phyloP scores from a whole-genome alignment of 2,888 invertebrate species.

The Lissocephala sabroskyi region DNA sequence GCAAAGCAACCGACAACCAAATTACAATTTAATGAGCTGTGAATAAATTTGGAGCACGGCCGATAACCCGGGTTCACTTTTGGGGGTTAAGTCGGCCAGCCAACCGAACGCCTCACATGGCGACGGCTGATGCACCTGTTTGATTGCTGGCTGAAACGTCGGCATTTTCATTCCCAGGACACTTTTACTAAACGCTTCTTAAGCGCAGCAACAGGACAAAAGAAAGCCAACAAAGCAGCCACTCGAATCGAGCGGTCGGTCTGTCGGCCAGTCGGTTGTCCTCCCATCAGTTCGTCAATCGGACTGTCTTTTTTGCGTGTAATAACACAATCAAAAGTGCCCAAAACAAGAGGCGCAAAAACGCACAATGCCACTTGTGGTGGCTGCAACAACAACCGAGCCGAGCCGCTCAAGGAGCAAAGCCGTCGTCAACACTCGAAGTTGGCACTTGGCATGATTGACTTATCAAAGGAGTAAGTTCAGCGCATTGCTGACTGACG shows the following conservation, averaged over 20 bases:
- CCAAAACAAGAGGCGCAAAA: conserved; percentile 14
- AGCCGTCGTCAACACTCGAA: conserved; percentile 43
- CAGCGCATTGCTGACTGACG: conserved; percentile 16
- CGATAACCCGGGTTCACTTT: background rate
- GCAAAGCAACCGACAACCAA: conserved; percentile 51
- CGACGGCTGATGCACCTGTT: too few species aligned
- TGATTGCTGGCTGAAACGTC: too few species aligned
- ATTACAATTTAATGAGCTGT: conserved; percentile 65
- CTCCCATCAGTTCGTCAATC: too few species aligned
- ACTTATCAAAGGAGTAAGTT: conserved; percentile 59
- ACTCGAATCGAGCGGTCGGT: too few species aligned
- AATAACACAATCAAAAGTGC: conserved; percentile 8
- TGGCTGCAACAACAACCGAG: conserved; percentile 6
- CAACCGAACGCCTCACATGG: too few species aligned
- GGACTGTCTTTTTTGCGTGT: conserved; percentile 4
- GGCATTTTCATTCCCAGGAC: too few species aligned
- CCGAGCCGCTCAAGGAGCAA: background rate
- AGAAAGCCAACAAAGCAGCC: too few species aligned
- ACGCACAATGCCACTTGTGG: conserved; percentile 32
- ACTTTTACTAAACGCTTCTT: too few species aligned
- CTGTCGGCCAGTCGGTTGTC: too few species aligned
- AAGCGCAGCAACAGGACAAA: too few species aligned
- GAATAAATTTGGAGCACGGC: conserved; percentile 55
- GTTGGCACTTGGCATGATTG: conserved; percentile 63
- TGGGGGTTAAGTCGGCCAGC: too few species aligned